phyloP scores from a whole-genome alignment of 2,888 invertebrate genomes.

The Leptogaster cylindrica region DNA sequence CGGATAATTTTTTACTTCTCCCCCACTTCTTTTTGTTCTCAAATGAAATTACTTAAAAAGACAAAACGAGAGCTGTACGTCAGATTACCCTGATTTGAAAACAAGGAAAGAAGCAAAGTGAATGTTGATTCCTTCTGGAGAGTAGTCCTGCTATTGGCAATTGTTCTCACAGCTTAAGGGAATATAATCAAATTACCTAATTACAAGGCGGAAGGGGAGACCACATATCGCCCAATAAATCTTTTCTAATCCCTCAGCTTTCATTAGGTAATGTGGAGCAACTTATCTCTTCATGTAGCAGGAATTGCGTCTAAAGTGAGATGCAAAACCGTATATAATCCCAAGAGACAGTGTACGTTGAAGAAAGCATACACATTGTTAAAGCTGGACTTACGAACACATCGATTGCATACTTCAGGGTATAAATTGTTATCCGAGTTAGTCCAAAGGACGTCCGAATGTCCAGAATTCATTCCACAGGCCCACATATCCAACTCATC shows the following conservation, averaged over 20 bases:
- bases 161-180: too few relatives aligned
- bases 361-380: background rate
- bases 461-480: background rate
- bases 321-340: slow-evolving; percentile 20
- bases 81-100: too few relatives aligned
- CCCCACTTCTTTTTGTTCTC: too few relatives aligned
- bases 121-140: too few relatives aligned
- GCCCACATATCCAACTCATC: background rate
- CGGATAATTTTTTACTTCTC: too few relatives aligned
- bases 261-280: slow-evolving; percentile 30
- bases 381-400: background rate
- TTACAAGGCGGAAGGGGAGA: background rate
- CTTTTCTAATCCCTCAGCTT: slow-evolving; percentile 30
- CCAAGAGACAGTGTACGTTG: background rate
- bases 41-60: too few relatives aligned
- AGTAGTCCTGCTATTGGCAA: too few relatives aligned
- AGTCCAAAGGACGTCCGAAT: background rate
- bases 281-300: slow-evolving; percentile 24
- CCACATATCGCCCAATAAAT: slow-evolving; percentile 9
- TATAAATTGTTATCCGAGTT: slow-evolving; percentile 22
- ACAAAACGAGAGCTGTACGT: too few relatives aligned
- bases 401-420: background rate
- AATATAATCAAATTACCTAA: slow-evolving; percentile 9
- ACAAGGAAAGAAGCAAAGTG: too few relatives aligned
- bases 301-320: slow-evolving; percentile 8